A percentile compares a stretch with the other conserved stretches of the same genome.
phyloP scores from a whole-genome alignment of 2,888 invertebrate species.

The Amiota mariae region DNA sequence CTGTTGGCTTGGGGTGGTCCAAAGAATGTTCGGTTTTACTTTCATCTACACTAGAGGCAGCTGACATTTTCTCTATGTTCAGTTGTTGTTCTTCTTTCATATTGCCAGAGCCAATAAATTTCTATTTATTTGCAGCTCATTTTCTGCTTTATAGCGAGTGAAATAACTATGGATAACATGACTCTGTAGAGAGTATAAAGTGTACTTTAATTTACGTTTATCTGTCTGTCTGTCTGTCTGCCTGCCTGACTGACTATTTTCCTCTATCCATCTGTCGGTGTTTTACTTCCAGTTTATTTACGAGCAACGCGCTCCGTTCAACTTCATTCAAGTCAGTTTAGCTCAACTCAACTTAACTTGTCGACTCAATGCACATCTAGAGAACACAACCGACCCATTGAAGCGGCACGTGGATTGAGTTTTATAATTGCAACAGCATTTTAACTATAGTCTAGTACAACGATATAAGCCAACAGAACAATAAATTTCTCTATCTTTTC shows the following conservation, averaged over 20 bases:
- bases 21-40: not conserved
- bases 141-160: slow-evolving; percentile 23
- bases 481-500: not conserved
- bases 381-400: slow-evolving; percentile 53
- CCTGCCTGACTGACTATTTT: too few species aligned
- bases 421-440: slow-evolving; percentile 63
- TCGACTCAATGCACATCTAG: slow-evolving; percentile 28
- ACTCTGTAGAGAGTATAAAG: slow-evolving; percentile 7
- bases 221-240: too few species aligned
- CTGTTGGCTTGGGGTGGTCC: not conserved
- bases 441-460: too few species aligned
- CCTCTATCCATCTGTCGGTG: too few species aligned
- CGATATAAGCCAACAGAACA: not conserved
- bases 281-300: slow-evolving; percentile 20
- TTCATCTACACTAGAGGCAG: not conserved
- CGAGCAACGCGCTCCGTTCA: slow-evolving; percentile 3
- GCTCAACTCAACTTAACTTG: too few species aligned
- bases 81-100: too few species aligned
- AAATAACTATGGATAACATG: not conserved
- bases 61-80: slow-evolving; percentile 10
- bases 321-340: too few species aligned
- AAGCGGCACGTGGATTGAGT: slow-evolving; percentile 65
- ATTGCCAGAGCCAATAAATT: slow-evolving; percentile 22
- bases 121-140: slow-evolving; percentile 28
- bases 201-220: not conserved